phyloP scores from a whole-genome alignment of 2,888 invertebrate genomes.

The Agriopis leucophaearia region DNA sequence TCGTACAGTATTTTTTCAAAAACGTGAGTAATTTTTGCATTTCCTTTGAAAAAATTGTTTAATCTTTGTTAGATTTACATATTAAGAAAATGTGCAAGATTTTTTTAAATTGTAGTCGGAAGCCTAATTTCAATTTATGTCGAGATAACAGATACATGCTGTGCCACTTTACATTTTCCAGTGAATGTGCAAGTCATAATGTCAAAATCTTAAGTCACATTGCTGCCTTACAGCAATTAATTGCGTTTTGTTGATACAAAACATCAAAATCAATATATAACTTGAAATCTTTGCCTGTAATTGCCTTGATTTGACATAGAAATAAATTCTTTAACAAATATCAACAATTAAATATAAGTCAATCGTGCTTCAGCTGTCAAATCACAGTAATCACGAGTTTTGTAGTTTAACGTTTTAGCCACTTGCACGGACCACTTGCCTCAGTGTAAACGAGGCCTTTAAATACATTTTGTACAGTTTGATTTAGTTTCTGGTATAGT shows the following conservation, averaged over 20 bases:
- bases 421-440: constrained; percentile 36
- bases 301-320: neutral
- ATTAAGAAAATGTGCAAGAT: neutral
- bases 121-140: neutral
- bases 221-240: neutral
- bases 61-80: neutral
- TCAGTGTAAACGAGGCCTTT: constrained; percentile 52
- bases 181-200: constrained; percentile 10
- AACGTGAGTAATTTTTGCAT: too few species aligned
- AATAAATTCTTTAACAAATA: constrained; percentile 6
- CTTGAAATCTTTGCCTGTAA: neutral
- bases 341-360: constrained; percentile 2
- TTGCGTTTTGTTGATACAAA: neutral
- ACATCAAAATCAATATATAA: neutral
- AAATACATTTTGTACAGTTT: constrained; percentile 53
- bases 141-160: neutral
- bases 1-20: too few species aligned
- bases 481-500: constrained; percentile 15
- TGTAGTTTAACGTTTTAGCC: neutral
- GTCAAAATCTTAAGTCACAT: neutral
- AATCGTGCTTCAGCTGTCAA: neutral
- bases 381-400: neutral
- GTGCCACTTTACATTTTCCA: constrained; percentile 4
- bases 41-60: too few species aligned
- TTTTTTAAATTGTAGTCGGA: neutral